Conservation (phyloP, 2,888 invertebrate genomes). For the Drosophila neotestacea region DNA sequence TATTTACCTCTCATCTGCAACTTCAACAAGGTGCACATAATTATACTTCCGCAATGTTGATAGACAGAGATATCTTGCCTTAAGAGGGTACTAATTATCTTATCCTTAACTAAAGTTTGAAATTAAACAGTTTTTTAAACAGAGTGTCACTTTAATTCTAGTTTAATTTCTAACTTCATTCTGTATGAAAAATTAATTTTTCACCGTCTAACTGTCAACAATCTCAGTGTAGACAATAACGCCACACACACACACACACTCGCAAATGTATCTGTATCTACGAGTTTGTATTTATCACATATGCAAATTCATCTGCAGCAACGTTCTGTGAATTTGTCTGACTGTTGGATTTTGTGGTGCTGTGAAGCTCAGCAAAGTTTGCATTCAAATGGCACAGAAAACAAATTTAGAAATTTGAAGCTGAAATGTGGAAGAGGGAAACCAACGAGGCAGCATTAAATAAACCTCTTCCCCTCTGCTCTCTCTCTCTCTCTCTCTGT, state of each 20-base stretch:
- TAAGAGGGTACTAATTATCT: conserved; percentile 4
- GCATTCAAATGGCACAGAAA: conserved; percentile 27
- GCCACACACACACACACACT: not conserved
- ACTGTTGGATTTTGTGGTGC: conserved; percentile 7
- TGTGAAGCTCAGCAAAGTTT: conserved; percentile 16
- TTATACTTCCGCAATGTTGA: not conserved
- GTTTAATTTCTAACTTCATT: too few relatives aligned
- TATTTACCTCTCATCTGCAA: not conserved
- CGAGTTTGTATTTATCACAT: not conserved
- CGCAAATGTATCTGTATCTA: conserved; percentile 7
- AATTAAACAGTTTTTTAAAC: too few relatives aligned
- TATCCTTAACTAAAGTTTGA: too few relatives aligned
- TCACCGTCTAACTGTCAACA: conserved; percentile 30
- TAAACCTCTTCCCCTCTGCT: not conserved
- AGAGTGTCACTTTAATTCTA: too few relatives aligned
- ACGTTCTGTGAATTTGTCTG: conserved; percentile 3
- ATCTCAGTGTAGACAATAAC: not conserved
- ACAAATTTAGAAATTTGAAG: conserved; percentile 36
- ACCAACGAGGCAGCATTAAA: conserved; percentile 9
- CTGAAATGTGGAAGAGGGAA: conserved; percentile 12
- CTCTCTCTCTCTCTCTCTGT: not conserved
- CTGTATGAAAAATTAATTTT: conserved; percentile 15
- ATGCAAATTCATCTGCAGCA: conserved; percentile 10
- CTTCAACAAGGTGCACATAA: conserved; percentile 1
- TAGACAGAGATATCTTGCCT: conserved; percentile 12